Base-by-base conservation (phyloP, 2,888 invertebrate species). In the Notocelia uddmanniana region DNA sequence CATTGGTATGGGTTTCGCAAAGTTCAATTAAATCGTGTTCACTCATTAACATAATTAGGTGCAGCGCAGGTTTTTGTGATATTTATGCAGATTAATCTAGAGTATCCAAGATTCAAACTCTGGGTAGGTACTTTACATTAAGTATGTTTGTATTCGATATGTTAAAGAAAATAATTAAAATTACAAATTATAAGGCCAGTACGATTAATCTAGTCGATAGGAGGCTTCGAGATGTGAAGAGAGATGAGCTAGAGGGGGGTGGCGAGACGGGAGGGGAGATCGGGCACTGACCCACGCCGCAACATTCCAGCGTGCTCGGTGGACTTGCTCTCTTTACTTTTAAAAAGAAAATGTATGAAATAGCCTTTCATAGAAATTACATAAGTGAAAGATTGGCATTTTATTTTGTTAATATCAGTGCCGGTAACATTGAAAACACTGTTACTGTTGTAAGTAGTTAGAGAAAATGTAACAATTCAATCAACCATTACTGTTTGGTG, bases 251-350 rank as follows among this genome's bases (percentile, higher is more conserved):
- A 75, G 75, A 83, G 74, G 81, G 78, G 76, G 73, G 68, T 74
- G 78, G 81, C 69, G 78, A 68, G 79, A 81, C 74, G 79, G 74
- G 78, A 72, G 83, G 81, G 84, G 88, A 84, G 89, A 83, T 83
- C 86, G 93, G 90, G 77, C 92, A 89, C 78, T 91, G 92, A 93
- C 93, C 93, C 85, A 82, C 79, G 82, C 80, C 77, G 81, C 84
- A 80, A 88, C 92, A 93, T 93, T 93, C 93, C 92, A 85, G 84
- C 84, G 85, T 87, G 85, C 85, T 82, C 85, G 79, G 77, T 81
- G 83, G 88, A 88, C 91, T 88, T 89, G 92, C 89, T 90, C 92
- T 92, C 90, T 85, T 91, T 91, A 89, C 88, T 85, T 86, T 81
- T 82, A 75, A 76, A 54, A 59, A 59, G 68, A 74, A 74, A 74